phyloP scores from a whole-genome alignment of 92 coral and sea anemone species.

The Palythoa caribaeorum region DNA sequence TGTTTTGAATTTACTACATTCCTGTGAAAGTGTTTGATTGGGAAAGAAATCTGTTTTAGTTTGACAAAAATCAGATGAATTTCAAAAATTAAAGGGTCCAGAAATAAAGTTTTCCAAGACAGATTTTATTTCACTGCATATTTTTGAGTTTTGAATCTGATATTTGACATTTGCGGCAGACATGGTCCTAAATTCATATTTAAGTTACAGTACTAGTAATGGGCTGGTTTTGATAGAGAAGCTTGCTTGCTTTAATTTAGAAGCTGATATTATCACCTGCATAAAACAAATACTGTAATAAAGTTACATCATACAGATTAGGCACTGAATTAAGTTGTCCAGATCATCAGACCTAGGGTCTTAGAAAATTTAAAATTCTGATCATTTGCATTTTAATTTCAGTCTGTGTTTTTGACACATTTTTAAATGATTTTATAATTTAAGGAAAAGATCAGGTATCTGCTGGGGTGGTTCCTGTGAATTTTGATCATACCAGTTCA shows the following conservation, averaged over 20 bases:
- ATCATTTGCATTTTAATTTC: not conserved
- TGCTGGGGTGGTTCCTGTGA: slow-evolving; percentile 55
- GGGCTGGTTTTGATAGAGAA: not conserved
- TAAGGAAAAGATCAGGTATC: slow-evolving; percentile 65
- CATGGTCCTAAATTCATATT: not conserved
- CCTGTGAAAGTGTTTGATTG: not conserved
- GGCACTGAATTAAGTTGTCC: not conserved
- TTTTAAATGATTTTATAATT: not conserved
- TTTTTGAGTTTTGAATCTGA: not conserved
- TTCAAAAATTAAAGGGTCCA: not conserved
- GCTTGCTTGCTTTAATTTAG: not conserved
- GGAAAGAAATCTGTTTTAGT: not conserved
- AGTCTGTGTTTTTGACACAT: not conserved
- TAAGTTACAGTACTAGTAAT: not conserved
- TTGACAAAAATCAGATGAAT: not conserved
- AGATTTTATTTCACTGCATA: not conserved
- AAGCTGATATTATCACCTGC: not conserved
- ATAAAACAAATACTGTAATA: not conserved
- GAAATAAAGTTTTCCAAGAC: not conserved
- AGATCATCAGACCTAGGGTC: too few relatives aligned
- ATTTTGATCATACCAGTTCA: slow-evolving; percentile 50
- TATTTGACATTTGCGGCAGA: not conserved
- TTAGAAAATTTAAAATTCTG: not conserved
- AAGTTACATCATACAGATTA: not conserved
- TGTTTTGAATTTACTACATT: not conserved